Evolutionary conservation across 1,140 invertebrate species (phyloP).

Genomic region (Seison nebaliae): DNA sequence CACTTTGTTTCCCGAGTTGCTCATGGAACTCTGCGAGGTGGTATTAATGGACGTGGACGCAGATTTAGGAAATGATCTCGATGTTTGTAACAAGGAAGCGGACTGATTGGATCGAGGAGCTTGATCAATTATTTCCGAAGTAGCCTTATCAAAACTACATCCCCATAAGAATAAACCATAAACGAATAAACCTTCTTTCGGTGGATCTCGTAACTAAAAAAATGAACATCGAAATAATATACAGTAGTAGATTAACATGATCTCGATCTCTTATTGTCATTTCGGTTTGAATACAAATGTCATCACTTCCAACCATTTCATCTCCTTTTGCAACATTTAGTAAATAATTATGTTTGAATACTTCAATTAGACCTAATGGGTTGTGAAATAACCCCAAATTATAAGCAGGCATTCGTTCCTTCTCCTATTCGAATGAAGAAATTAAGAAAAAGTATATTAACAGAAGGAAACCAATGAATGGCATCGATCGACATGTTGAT

Average conservation of each 20-base stretch:
- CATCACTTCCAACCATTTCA: conserved; percentile 21
- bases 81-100: too few species aligned
- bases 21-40: too few species aligned
- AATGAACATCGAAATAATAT: neutral
- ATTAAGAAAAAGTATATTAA: neutral
- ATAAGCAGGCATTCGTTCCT: conserved; percentile 24
- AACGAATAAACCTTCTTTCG: conserved; percentile 28
- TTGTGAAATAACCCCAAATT: conserved; percentile 26
- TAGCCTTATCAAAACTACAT: conserved; percentile 14
- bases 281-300: conserved; percentile 24
- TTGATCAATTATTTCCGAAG: neutral
- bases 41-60: too few species aligned
- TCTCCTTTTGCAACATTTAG: conserved; percentile 17
- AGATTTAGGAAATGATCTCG: too few species aligned
- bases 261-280: conserved; percentile 26
- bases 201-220: conserved; percentile 24
- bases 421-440: conserved; percentile 16
- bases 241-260: conserved; percentile 20
- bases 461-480: conserved; percentile 17
- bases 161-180: conserved; percentile 28
- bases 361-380: conserved; percentile 20
- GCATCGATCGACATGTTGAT: conserved; percentile 24
- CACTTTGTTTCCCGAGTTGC: too few species aligned
- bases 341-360: conserved; percentile 23
- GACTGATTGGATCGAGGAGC: too few species aligned